A percentile compares a stretch with the other conserved stretches of the same genome.
Evolutionary conservation across 2,888 invertebrate species (phyloP).

Genomic region (Plutella xylostella): DNA sequence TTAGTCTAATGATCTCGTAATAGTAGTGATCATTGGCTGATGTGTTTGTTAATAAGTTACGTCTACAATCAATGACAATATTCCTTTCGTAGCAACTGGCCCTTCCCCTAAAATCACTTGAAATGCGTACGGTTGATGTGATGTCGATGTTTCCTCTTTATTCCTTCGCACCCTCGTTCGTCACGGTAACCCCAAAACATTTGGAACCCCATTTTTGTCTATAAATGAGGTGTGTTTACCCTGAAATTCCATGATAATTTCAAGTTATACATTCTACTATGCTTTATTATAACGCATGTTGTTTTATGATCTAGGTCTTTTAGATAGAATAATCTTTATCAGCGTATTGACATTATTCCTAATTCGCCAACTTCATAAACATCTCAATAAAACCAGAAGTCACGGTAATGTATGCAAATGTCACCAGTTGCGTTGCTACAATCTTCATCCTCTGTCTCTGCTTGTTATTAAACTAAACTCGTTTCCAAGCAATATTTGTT

Average conservation of each 20-base stretch:
- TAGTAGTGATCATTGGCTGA: no score
- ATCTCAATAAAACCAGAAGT: neutral
- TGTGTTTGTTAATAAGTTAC: conserved; percentile 8
- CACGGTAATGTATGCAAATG: neutral
- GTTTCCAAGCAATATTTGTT: no score
- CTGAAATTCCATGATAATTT: conserved; percentile 17
- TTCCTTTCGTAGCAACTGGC: no score
- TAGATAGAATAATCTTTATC: no score
- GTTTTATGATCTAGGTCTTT: no score
- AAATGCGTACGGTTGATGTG: conserved; percentile 35
- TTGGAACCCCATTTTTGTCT: conserved; percentile 34
- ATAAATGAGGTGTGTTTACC: conserved; percentile 24
- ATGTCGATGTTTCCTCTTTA: conserved; percentile 49
- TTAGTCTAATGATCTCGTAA: neutral
- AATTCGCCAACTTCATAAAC: no score
- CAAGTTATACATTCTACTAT: neutral
- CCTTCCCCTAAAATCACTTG: conserved; percentile 29
- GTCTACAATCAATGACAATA: conserved; percentile 11
- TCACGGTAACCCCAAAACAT: conserved; percentile 45
- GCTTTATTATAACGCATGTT: no score
- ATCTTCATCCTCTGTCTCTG: no score
- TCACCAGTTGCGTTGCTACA: neutral
- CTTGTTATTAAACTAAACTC: no score
- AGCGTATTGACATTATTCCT: no score
- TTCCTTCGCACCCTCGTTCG: conserved; percentile 53